Base-by-base conservation (phyloP, 2,888 invertebrate genomes). In the Tachina lurida region DNA sequence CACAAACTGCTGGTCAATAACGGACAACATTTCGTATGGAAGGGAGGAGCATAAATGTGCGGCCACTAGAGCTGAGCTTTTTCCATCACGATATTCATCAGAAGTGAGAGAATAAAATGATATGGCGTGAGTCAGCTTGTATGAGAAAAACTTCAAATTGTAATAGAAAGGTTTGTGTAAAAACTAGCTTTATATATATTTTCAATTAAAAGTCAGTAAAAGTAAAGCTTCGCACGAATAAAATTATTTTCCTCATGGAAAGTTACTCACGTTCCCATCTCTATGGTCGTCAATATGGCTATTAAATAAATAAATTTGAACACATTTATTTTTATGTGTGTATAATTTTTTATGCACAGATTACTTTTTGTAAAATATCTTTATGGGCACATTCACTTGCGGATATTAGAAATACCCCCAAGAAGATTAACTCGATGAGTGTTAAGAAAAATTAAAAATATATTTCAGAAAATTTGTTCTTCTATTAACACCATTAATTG, bases 1-100 rank as follows among this genome's bases (percentile, higher is more conserved):
- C 83, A 12, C 83, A 83, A 82, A 77, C 71, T 77, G 65, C 43
- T 83, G 76, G 83, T 83, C 77, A 73, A 83, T 77, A 82, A 67
- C 77, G 71, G 65, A 73, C 77, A 73, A 52, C 58, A 71, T 65
- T 73, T 77, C 52, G 49, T 73, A 17, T 65, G 41, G 17, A 43
- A 82, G 56, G 68, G 22, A 56, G 12, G 70, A 62, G 9, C 49
- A 43, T 39, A 54, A 67, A 43, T 60, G n/a, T 75, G 31, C 31
- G 45, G 60, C 49, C n/a, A 54, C 12, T 9, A 10, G 31, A 31
- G 7, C 7, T 31, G 31, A 5, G 31, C 31, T 31, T 31, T 7
- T 7, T 31, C 31, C 31, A 31, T 31, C 31, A 31, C 31, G 31
- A 31, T 31, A 31, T 31, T 31, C 31, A 31, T 31, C 31, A 31